Evolutionary conservation across 2,113 vertebrate genomes (phyloP), one percentile per base, ranked within the genome.

Genomic region (Blennius ocellaris): DNA sequence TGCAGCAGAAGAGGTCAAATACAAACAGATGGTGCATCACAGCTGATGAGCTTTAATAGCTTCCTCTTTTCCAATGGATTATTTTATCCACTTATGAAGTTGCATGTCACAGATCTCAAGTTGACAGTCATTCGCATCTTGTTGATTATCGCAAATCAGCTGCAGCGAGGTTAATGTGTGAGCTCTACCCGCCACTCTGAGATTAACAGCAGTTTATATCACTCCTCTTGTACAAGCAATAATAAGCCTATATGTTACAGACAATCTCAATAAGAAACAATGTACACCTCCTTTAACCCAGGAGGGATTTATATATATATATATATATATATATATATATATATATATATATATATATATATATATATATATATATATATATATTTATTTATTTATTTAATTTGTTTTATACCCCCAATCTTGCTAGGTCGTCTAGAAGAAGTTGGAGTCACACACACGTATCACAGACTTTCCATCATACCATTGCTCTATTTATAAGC

Each of bases 401-500:
- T n/a, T n/a, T n/a, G n/a, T 30, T 30, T 30, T 30, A 30, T 30
- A 30, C 21, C 21, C 21, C 56, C 38, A 51, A 48, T 78, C 58
- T 76, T 82, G 70, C 45, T 79, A 69, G 84, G 77, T 83, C 66
- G 76, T 80, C 54, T 56, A 16, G 51, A 78, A 84, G 83, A 61
- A 82, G 71, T 11, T 14, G 52, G 61, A 88, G 73, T 73, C 81
- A 67, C 73, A 78, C 70, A 76, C 40, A 75, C 10, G 71, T 81
- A 77, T 78, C 69, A 80, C 82, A 82, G 70, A 73, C 69, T 70
- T 82, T 80, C 78, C 78, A 86, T 87, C 86, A 84, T 70, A 84
- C 60, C 89, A 79, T 36, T 21, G 73, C 74, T 84, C 89, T 91
- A 87, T 90, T 92, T 90, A 81, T 91, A 88, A 82, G 72, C 50